Base-by-base conservation (phyloP, 2,113 vertebrate genomes). In the Serilophus lunatus region DNA sequence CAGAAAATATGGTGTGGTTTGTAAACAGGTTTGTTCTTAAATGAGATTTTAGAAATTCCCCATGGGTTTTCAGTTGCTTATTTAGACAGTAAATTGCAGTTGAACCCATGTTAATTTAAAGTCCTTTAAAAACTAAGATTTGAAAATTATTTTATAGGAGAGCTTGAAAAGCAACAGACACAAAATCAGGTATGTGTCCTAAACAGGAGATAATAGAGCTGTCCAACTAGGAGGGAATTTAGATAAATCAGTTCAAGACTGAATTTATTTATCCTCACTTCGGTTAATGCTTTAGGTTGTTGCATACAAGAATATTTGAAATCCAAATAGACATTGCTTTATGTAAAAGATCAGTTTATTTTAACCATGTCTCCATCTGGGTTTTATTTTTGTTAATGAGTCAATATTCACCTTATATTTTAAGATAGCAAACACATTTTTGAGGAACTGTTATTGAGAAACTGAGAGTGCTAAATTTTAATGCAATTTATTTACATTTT, bases 331-430 rank as follows among this genome's bases (percentile, higher is more conserved):
- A 50, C 42, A 33, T 60, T 44, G n/a, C 75, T 79, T 80, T 76
- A 61, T 69, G 71, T 82, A 75, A 72, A 94, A 93, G 40, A 80
- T 71, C 24, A 45, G 45, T 57, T 89, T 92, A 86, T 90, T 91
- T 95, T 91, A 90, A 77, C 50, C 26, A 11, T 82, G 63, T 92
- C 82, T 82, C 89, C 77, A 74, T 88, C 45, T 94, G 49, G 6
- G 38, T 93, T 88, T 93, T 82, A 53, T 92, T 86, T 93, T 94
- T 90, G 75, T 90, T 93, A 94, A 77, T 82, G 81, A 92, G 65
- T 89, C 70, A 54, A n/a, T 91, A 90, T 65, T 87, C 91, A 96
- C 89, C 87, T 95, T 91, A 42, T 89, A 81, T 84, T 88, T 92
- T 89, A 93, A 93, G 78, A 56, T 2, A 71, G 40, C 71, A 38